A percentile compares a stretch with the other conserved stretches of the same genome.
Conservation (phyloP, 2,888 invertebrate genomes). For the Andrena marginata region DNA sequence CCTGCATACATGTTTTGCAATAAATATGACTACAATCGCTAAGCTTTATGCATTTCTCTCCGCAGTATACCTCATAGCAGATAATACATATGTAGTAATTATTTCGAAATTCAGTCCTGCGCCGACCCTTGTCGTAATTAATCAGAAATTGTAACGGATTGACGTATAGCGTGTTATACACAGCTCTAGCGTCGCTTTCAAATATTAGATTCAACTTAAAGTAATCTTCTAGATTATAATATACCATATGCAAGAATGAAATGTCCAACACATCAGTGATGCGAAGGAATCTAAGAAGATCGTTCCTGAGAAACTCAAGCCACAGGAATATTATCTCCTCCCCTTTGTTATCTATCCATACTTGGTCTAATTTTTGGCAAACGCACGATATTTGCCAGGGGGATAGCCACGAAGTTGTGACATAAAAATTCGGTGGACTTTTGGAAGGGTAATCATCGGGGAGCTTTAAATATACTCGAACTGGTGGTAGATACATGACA, state of each 20-base stretch:
- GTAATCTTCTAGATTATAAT: constrained; percentile 44
- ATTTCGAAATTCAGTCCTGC: constrained; percentile 59
- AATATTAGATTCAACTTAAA: constrained; percentile 33
- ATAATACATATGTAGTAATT: constrained; percentile 69
- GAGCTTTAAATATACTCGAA: constrained; percentile 65
- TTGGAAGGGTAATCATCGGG: constrained; percentile 73
- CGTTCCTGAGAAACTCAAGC: constrained; percentile 74
- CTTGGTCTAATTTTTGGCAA: constrained; percentile 75
- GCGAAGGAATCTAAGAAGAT: constrained; percentile 67
- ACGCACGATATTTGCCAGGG: constrained; percentile 70
- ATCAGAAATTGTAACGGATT: constrained; percentile 66
- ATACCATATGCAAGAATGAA: constrained; percentile 63
- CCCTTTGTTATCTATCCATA: constrained; percentile 72
- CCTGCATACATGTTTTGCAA: constrained; percentile 70
- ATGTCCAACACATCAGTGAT: constrained; percentile 68
- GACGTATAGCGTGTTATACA: constrained; percentile 52
- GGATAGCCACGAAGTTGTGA: constrained; percentile 73
- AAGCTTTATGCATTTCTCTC: constrained; percentile 67
- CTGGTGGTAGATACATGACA: constrained; percentile 73
- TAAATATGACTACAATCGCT: constrained; percentile 69
- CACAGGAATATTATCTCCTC: constrained; percentile 77
- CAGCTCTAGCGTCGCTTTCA: constrained; percentile 66
- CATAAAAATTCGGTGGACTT: constrained; percentile 69
- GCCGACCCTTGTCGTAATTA: constrained; percentile 48
- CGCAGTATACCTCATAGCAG: constrained; percentile 69